A percentile compares a stretch with the other conserved stretches of the same genome.
Evolutionary conservation across 2,797 vertebrate species (phyloP).

Genomic region (Bradypus variegatus): DNA sequence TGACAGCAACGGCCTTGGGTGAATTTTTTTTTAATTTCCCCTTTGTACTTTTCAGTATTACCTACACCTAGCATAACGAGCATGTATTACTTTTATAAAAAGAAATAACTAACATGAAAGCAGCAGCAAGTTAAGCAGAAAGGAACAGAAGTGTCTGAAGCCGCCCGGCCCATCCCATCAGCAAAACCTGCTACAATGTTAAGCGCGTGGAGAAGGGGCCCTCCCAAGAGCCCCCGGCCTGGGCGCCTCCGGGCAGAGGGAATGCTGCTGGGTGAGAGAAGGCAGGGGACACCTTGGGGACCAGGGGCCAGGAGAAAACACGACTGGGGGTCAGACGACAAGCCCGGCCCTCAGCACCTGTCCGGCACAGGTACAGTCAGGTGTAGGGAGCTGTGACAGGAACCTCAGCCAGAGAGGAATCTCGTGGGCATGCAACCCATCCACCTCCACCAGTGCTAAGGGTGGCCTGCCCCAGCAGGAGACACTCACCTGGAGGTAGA

Average conservation of each 20-base stretch:
- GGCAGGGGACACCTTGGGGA: not conserved
- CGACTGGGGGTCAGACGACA: not conserved
- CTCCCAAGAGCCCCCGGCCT: accelerated
- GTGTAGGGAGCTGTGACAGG: not conserved
- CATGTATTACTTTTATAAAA: not conserved
- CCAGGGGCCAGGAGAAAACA: not conserved
- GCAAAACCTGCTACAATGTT: accelerated
- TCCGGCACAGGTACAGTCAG: accelerated
- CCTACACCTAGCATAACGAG: not conserved
- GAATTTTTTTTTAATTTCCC: not conserved
- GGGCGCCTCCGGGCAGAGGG: not conserved
- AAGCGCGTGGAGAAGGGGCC: not conserved
- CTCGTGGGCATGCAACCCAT: not conserved
- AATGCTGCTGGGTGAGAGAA: not conserved
- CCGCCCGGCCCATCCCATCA: not conserved
- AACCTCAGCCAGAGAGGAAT: accelerated
- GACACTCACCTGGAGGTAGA: slow-evolving; percentile 93
- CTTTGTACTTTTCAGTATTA: not conserved
- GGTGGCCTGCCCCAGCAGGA: accelerated
- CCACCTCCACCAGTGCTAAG: accelerated
- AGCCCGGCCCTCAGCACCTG: accelerated
- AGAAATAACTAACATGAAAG: not conserved
- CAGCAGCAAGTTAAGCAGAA: not conserved
- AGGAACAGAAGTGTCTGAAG: not conserved
- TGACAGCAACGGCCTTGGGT: not conserved